Evolutionary conservation across 2,113 vertebrate genomes (phyloP), one percentile per base, ranked within the genome.

Genomic region (Heliornis fulica): DNA sequence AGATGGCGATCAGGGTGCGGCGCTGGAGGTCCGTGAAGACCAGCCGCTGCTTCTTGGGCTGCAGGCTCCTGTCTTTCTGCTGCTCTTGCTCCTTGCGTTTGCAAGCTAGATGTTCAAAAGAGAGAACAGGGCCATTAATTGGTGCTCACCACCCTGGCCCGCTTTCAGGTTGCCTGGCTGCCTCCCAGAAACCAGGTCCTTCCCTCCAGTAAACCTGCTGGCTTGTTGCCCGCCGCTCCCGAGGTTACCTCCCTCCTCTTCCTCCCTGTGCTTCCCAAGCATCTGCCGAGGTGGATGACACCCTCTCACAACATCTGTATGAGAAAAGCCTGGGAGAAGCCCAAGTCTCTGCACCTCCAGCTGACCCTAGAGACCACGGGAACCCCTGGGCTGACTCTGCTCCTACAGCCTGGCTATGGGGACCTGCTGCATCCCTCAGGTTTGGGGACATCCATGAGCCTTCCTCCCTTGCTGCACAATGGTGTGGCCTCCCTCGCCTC

Each of bases 21-120:
- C 99, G 98, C 98, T 99, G 99, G 96, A 99, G 99, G 98, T 99
- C 99, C 8, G 99, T 99, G 98, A 99, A 99, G 97, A 99, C 99
- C 97, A 99, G 97, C 5, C 99, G 98, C 97, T 99, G 99, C 95
- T 99, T 99, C 97, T 99, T 99, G 93, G 99, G 99, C 70, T 98
- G 98, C 93, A 99, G 98, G 93, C 98, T 99, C 93, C 99, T 98
- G 97, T 99, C 99, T 93, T 99, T 99, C 98, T 99, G 99, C 98
- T 99, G 99, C 96, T 99, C 99, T 97, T 99, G 99, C 94, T 99
- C 99, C 98, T 99, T 99, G 90, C 99, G 99, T 96, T 99, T 99
- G 98, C 99, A 99, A 77, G 99, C 99, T 99, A 98, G 43, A 54
- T 1, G 56, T 68, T 78, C 43, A 66, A 95, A 86, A 95, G 71